These are phyloP conservation scores for Zaprionus tsacasi DNA, from an alignment of 1,140 invertebrate species.

Conservation along the genomic window DNA sequence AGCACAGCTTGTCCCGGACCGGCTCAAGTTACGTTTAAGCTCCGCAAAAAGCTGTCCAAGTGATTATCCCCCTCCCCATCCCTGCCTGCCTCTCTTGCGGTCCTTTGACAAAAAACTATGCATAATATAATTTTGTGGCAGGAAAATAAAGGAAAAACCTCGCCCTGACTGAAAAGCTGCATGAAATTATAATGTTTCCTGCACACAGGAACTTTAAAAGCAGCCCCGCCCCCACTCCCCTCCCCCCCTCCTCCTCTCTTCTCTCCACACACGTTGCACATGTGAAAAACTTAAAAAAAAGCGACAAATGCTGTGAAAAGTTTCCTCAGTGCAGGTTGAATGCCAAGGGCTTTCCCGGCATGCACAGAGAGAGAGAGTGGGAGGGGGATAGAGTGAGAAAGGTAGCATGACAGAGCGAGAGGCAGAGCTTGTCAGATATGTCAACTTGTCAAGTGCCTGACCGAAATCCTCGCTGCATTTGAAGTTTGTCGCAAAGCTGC, in stretches of 20 bases:
- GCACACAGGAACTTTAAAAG: conserved; percentile 30
- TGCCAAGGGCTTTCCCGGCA: not conserved
- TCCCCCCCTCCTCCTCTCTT: not conserved
- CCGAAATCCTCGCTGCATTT: conserved; percentile 16
- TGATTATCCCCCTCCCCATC: not conserved
- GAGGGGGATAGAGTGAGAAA: not conserved
- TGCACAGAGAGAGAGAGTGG: not conserved
- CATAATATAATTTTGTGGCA: conserved; percentile 43
- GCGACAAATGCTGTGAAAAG: conserved; percentile 21
- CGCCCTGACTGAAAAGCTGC: conserved; percentile 5
- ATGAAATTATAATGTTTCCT: conserved; percentile 46
- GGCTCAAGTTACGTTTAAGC: not conserved
- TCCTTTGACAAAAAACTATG: conserved; percentile 3
- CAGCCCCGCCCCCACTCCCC: not conserved
- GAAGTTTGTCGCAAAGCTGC: conserved; percentile 25
- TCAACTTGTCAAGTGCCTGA: conserved; percentile 26
- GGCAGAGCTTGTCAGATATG: conserved; percentile 26
- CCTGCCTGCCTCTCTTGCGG: not conserved
- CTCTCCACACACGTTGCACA: conserved; percentile 3
- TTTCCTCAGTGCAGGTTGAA: conserved; percentile 28
- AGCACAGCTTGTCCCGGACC: not conserved
- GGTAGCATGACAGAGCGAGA: not conserved
- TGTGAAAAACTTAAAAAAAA: conserved; percentile 30
- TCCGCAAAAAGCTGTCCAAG: not conserved
- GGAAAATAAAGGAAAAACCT: not conserved